Conservation (phyloP, 2,113 vertebrate species). For the Myodes glareolus region DNA sequence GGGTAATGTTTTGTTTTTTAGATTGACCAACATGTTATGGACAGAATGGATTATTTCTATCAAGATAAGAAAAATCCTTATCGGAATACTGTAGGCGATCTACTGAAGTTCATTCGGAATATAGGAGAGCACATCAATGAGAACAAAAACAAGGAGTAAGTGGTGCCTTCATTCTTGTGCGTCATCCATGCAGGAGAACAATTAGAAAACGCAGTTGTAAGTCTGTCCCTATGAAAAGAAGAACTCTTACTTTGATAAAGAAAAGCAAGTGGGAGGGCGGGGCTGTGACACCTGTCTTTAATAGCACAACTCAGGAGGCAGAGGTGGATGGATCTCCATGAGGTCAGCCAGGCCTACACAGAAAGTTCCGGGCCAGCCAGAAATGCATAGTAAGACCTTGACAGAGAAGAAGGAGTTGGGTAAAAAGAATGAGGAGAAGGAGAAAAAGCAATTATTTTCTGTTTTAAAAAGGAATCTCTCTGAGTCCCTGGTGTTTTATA, state of each 20-base stretch:
- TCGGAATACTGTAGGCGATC: neutral
- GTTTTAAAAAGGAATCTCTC: neutral
- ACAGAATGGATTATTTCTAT: neutral
- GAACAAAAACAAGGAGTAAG: neutral
- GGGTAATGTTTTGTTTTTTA: conserved; percentile 62
- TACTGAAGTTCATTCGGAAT: conserved; percentile 86
- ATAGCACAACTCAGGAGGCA: neutral
- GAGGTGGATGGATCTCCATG: neutral
- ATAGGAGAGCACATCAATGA: conserved; percentile 82
- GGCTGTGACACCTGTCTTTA: neutral
- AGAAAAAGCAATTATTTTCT: neutral
- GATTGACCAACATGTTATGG: conserved; percentile 48
- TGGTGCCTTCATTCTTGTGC: neutral
- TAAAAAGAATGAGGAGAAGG: neutral
- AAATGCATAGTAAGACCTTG: neutral
- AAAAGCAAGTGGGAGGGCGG: neutral
- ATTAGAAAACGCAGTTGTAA: conserved; percentile 19
- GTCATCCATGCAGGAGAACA: neutral
- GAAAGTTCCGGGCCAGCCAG: neutral
- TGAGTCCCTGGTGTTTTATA: neutral
- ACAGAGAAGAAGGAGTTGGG: too few relatives aligned
- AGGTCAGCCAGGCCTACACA: neutral
- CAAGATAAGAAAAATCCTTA: fast-evolving
- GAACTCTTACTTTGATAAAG: conserved; percentile 26
- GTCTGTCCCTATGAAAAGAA: conserved; percentile 12